These are phyloP conservation scores for Silurus glanis DNA, from an alignment of 2,113 vertebrate genomes.

Conservation along the genomic window DNA sequence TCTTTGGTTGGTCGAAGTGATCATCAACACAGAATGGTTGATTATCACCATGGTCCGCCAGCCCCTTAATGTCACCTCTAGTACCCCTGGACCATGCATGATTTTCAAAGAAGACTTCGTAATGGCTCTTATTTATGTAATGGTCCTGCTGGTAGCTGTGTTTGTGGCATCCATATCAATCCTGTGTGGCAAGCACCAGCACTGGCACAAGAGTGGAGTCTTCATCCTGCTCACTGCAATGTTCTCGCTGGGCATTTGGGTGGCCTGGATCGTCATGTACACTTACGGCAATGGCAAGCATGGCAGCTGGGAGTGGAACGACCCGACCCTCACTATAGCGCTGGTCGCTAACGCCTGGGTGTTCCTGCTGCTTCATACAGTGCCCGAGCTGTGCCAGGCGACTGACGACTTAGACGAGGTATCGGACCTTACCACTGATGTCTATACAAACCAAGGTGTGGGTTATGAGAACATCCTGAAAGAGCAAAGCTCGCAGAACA, in stretches of 20 bases:
- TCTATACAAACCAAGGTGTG: conserved; percentile 76
- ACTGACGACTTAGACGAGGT: conserved; percentile 63
- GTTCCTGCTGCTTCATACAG: conserved; percentile 83
- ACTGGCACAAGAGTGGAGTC: conserved; percentile 76
- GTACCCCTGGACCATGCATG: conserved; percentile 67
- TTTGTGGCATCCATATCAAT: conserved; percentile 68
- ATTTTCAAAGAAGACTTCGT: conserved; percentile 85
- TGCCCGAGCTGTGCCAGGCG: conserved; percentile 82
- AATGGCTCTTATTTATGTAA: conserved; percentile 91
- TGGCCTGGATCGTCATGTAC: conserved; percentile 90
- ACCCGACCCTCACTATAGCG: conserved; percentile 88
- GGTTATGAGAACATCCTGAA: conserved; percentile 93
- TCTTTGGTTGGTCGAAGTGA: conserved; percentile 83
- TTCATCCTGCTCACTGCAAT: conserved; percentile 76
- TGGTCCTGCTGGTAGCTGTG: conserved; percentile 78
- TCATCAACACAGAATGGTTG: conserved; percentile 94
- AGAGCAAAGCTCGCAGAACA: conserved; percentile 81
- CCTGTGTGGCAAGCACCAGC: conserved; percentile 74
- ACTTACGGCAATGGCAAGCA: conserved; percentile 77
- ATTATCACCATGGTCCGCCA: conserved; percentile 83
- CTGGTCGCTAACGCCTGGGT: conserved; percentile 83
- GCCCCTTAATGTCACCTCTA: conserved; percentile 20
- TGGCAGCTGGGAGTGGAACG: conserved; percentile 75
- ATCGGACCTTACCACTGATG: conserved; percentile 64
- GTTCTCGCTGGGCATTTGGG: conserved; percentile 84